Evolutionary conservation across 2,113 vertebrate species (phyloP).

Genomic region (Pelobates fuscus): DNA sequence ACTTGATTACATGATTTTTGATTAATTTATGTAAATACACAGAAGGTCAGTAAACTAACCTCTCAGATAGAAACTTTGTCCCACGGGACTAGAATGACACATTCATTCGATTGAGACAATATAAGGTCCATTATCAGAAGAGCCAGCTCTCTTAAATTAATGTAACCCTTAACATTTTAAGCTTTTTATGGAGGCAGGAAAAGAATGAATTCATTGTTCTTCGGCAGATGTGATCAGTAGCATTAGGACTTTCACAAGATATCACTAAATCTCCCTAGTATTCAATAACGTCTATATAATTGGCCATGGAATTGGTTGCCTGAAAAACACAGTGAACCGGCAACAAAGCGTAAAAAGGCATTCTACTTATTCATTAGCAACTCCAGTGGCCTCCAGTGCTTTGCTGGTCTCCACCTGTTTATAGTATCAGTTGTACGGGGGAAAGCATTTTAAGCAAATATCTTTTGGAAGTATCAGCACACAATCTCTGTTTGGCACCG

Average conservation of each 20-base stretch:
- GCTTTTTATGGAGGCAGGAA: neutral
- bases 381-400: slow-evolving; percentile 8
- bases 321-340: neutral
- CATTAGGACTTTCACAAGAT: neutral
- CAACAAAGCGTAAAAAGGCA: neutral
- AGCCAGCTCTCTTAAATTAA: too few relatives aligned
- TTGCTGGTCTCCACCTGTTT: slow-evolving; percentile 20
- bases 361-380: neutral
- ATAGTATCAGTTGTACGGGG: slow-evolving; percentile 25
- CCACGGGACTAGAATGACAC: neutral
- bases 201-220: slow-evolving; percentile 2
- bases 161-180: neutral
- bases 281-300: slow-evolving; percentile 6
- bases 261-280: slow-evolving; percentile 14
- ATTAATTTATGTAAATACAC: neutral
- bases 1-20: too few relatives aligned
- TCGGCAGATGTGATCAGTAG: neutral
- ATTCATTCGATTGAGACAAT: neutral
- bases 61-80: neutral
- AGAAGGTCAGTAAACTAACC: neutral
- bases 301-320: neutral
- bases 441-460: slow-evolving; percentile 10
- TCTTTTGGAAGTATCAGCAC: slow-evolving; percentile 19
- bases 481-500: slow-evolving; percentile 4
- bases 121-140: neutral